Evolutionary conservation across 1,140 invertebrate genomes (phyloP).

Genomic region (Diorhabda carinulata): DNA sequence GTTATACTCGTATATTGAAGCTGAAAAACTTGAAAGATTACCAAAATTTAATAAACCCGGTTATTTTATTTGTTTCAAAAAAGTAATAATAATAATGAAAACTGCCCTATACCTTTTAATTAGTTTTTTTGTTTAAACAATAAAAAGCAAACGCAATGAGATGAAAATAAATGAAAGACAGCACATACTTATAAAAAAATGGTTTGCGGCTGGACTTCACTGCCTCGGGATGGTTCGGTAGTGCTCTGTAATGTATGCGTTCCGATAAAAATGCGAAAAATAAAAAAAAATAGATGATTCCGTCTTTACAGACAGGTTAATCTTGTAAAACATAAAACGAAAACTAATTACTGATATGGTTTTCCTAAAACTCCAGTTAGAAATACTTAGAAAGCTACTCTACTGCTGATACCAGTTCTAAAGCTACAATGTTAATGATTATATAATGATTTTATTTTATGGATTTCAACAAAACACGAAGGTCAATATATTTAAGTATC

Average conservation of each 20-base stretch:
- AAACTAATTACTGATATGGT: background rate
- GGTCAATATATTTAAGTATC: too few relatives aligned
- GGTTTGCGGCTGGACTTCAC: slow-evolving; percentile 34
- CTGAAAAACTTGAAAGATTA: too few relatives aligned
- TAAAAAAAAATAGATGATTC: slow-evolving; percentile 16
- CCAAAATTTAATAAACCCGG: too few relatives aligned
- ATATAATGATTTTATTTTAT: too few relatives aligned
- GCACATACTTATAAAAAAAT: slow-evolving; percentile 40
- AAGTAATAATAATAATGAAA: background rate
- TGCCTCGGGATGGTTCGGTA: slow-evolving; percentile 38
- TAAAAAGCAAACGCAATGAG: slow-evolving; percentile 3
- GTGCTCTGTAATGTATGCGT: slow-evolving; percentile 47
- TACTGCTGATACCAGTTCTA: too few relatives aligned
- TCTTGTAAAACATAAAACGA: too few relatives aligned
- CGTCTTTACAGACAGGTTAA: background rate
- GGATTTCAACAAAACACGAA: too few relatives aligned
- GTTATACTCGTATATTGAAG: too few relatives aligned
- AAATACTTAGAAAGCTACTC: too few relatives aligned
- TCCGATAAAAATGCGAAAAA: slow-evolving; percentile 39
- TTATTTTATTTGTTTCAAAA: background rate
- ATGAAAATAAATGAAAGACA: slow-evolving; percentile 32
- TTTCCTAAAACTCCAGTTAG: too few relatives aligned
- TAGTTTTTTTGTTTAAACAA: slow-evolving; percentile 2
- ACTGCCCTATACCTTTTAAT: background rate
- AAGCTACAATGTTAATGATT: too few relatives aligned